Evolutionary conservation across 2,113 vertebrate genomes (phyloP).

Genomic region (Merops nubicus): DNA sequence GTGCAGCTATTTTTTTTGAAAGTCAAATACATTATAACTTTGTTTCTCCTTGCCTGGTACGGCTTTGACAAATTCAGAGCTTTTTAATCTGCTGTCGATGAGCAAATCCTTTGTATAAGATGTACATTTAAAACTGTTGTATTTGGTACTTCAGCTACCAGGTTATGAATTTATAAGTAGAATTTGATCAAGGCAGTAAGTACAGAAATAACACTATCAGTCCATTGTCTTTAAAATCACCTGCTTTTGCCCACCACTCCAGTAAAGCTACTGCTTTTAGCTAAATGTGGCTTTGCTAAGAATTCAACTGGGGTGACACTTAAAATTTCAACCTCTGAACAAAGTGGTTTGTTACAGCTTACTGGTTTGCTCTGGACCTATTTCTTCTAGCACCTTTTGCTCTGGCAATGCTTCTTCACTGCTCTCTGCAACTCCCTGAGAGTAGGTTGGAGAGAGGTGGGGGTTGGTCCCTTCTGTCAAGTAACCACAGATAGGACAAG

Average conservation of each 20-base stretch:
- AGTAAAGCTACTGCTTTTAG: not conserved
- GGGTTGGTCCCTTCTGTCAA: too few relatives aligned
- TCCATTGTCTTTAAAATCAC: not conserved
- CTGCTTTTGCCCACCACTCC: not conserved
- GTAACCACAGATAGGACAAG: too few relatives aligned
- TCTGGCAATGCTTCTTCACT: not conserved
- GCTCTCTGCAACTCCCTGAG: too few relatives aligned
- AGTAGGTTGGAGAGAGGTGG: too few relatives aligned
- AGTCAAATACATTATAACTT: not conserved
- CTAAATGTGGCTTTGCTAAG: not conserved
- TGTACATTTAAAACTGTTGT: not conserved
- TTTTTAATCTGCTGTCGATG: not conserved
- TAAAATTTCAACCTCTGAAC: not conserved
- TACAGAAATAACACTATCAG: not conserved
- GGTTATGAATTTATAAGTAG: not conserved
- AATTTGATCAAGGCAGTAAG: not conserved
- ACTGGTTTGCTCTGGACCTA: not conserved
- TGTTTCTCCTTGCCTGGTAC: not conserved
- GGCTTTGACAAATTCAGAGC: not conserved
- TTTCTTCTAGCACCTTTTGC: not conserved
- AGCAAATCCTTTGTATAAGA: not conserved
- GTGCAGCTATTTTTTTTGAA: not conserved
- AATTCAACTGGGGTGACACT: not conserved
- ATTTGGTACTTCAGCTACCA: not conserved
- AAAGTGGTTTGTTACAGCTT: not conserved